These are phyloP conservation scores for Gavia stellata DNA, from an alignment of 2,113 vertebrate species.

Conservation along the genomic window DNA sequence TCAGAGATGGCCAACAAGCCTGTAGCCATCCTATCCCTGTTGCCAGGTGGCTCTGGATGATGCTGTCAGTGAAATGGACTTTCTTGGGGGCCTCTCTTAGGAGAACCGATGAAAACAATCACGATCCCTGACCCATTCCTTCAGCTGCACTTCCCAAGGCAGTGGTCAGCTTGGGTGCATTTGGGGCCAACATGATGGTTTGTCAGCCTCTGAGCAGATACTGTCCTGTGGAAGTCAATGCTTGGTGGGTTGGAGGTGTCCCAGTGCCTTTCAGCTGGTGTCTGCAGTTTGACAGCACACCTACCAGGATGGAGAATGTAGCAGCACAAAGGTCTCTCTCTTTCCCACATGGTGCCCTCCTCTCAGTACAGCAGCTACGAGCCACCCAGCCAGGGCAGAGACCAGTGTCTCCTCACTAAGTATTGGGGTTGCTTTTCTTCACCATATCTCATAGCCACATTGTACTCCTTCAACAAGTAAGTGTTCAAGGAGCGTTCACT, in stretches of 20 bases:
- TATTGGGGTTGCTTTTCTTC: not conserved
- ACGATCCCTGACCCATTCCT: fast-evolving
- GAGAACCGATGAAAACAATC: not conserved
- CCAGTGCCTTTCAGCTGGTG: not conserved
- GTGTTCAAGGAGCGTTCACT: not conserved
- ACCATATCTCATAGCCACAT: not conserved
- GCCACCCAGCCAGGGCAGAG: not conserved
- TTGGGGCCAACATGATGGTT: not conserved
- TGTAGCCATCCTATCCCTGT: not conserved
- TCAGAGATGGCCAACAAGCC: not conserved
- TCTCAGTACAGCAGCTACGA: not conserved
- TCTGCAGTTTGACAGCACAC: not conserved
- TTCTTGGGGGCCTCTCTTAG: not conserved
- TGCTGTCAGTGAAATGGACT: not conserved
- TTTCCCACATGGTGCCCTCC: not conserved
- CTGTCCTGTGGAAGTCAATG: too few species aligned
- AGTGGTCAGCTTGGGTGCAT: not conserved
- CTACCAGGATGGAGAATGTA: not conserved
- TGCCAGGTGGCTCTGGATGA: not conserved
- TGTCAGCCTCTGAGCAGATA: not conserved
- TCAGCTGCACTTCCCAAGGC: not conserved
- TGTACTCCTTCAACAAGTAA: not conserved
- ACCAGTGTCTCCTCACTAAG: not conserved
- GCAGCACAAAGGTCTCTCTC: not conserved
- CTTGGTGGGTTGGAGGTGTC: not conserved